Evolutionary conservation across 1,140 invertebrate genomes (phyloP).

Genomic region (Holcopasites calliopsidis): DNA sequence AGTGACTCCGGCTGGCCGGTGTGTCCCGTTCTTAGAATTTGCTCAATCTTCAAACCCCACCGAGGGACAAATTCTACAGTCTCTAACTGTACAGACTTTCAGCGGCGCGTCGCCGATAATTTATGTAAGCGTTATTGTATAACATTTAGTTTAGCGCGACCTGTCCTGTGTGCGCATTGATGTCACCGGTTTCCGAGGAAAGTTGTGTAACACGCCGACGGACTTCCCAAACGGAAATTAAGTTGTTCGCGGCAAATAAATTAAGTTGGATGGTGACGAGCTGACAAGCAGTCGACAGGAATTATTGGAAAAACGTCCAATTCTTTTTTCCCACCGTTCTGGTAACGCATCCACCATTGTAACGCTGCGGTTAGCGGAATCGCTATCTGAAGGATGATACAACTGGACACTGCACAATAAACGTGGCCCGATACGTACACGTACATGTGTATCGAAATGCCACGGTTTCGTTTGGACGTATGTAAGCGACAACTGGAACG

Average conservation of each 20-base stretch:
- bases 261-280: neutral
- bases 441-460: neutral
- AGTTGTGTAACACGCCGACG: slow-evolving; percentile 1
- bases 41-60: neutral
- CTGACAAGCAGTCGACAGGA: neutral
- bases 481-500: slow-evolving; percentile 32
- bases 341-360: neutral
- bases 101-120: neutral
- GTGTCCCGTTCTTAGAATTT: slow-evolving; percentile 11
- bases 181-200: slow-evolving; percentile 39
- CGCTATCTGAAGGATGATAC: neutral
- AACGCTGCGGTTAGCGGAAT: neutral
- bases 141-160: slow-evolving; percentile 36
- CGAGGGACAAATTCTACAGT: neutral
- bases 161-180: slow-evolving; percentile 37
- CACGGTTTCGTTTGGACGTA: neutral
- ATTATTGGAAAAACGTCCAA: neutral
- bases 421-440: neutral
- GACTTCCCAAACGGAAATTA: neutral
- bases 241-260: neutral
- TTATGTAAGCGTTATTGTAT: slow-evolving; percentile 14
- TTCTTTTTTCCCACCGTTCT: neutral
- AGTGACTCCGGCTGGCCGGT: slow-evolving; percentile 10
- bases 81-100: neutral
- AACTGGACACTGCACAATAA: neutral